Conservation (phyloP, 2,888 invertebrate genomes). For the Ligdia adustata region DNA sequence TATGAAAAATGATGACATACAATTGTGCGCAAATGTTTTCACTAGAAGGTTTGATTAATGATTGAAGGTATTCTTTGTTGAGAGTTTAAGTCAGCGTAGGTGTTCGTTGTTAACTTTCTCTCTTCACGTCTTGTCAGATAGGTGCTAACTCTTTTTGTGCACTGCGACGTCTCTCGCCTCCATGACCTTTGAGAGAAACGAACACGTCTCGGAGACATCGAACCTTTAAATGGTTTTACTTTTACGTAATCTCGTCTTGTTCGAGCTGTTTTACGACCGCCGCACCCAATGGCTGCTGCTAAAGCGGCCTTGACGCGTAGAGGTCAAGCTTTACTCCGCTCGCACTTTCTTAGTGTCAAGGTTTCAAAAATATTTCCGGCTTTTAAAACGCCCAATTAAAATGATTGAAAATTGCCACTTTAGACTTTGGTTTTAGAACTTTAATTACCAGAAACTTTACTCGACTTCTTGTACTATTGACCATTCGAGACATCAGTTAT, state of each 20-base stretch:
- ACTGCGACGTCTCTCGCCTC: slow-evolving; percentile 7
- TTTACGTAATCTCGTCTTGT: slow-evolving; percentile 15
- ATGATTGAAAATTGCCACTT: too few relatives aligned
- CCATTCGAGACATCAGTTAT: too few relatives aligned
- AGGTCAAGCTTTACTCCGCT: slow-evolving; percentile 4
- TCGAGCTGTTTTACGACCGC: slow-evolving; percentile 7
- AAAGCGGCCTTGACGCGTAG: slow-evolving; percentile 9
- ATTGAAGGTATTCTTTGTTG: slow-evolving; percentile 27
- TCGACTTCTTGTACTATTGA: too few relatives aligned
- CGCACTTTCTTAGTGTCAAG: slow-evolving; percentile 13
- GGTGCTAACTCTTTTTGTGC: slow-evolving; percentile 24
- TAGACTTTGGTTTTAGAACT: too few relatives aligned
- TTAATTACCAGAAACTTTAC: too few relatives aligned
- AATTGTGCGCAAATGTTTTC: slow-evolving; percentile 19
- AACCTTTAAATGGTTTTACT: slow-evolving; percentile 15
- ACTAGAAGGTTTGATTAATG: slow-evolving; percentile 11
- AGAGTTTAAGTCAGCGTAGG: slow-evolving; percentile 7
- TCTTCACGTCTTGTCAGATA: slow-evolving; percentile 25
- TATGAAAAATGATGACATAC: slow-evolving; percentile 4
- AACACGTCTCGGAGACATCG: slow-evolving; percentile 1
- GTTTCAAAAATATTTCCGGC: slow-evolving; percentile 4
- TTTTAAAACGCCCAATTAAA: background rate
- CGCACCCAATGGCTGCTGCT: background rate
- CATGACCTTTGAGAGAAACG: slow-evolving; percentile 22
- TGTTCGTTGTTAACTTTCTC: slow-evolving; percentile 29